phyloP scores from a whole-genome alignment of 92 coral and sea anemone species.

The Isaurus tuberculatus region DNA sequence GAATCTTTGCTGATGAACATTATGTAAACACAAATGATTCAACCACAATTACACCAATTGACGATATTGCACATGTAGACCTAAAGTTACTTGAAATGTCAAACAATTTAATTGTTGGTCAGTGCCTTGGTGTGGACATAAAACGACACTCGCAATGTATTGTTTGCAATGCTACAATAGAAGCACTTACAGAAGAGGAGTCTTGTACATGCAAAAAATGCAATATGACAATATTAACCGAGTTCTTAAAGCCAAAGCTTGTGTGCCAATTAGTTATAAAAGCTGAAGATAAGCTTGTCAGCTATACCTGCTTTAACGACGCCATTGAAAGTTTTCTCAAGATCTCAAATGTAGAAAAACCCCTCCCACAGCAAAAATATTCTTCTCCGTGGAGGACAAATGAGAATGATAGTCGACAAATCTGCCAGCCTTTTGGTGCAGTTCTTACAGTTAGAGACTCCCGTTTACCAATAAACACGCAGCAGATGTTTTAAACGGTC shows the following conservation, averaged over 20 bases:
- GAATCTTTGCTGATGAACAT: conserved; percentile 57
- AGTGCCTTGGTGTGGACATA: conserved; percentile 46
- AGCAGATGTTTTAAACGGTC: conserved; percentile 32
- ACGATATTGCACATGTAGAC: conserved; percentile 61
- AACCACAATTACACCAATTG: conserved; percentile 52
- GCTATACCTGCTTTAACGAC: conserved; percentile 45
- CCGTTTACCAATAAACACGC: conserved; percentile 31
- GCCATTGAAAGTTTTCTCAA: conserved; percentile 49
- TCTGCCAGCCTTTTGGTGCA: conserved; percentile 24
- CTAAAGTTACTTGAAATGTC: conserved; percentile 58
- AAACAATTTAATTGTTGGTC: conserved; percentile 47
- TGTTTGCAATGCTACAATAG: conserved; percentile 43
- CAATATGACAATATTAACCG: no score
- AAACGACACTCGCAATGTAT: conserved; percentile 56
- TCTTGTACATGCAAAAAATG: no score
- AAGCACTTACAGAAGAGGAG: no score
- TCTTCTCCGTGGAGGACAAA: conserved; percentile 1
- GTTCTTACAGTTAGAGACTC: conserved; percentile 26
- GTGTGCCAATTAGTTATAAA: conserved; percentile 54
- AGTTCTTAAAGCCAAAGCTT: conserved; percentile 44
- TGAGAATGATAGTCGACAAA: conserved; percentile 28
- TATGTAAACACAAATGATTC: conserved; percentile 59
- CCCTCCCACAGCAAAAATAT: neutral
- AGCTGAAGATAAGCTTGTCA: conserved; percentile 37
- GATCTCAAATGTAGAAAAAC: conserved; percentile 2